Evolutionary conservation across 2,888 invertebrate genomes (phyloP), one percentile per base, ranked within the genome.

Genomic region (Anticlea derivata): DNA sequence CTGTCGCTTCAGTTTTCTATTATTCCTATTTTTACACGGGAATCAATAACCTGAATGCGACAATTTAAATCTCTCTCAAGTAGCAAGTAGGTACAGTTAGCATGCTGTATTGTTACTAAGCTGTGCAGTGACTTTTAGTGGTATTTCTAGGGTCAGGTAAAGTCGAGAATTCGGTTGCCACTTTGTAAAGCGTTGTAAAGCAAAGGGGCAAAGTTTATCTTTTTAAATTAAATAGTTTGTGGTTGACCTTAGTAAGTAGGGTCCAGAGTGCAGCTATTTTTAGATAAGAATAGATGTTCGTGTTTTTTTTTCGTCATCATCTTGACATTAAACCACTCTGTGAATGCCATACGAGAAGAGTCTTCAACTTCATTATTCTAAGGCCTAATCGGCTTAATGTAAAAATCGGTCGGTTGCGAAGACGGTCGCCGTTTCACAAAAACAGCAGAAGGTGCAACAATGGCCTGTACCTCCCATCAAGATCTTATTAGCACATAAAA

Each of bases 141-240:
- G 34, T 44, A 22, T 29, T 29, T 23, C 35, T 29, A 29, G 45
- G 45, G 45, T 45, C 22, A 45, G 29, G 29, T 34, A 27, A 45
- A 35, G 27, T 20, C 6, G 27, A 22, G 26, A 29, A 44, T 44
- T 44, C 11, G 10, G 20, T 10, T 17, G 35, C 10, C 22, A 37
- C 45, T 37, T 37, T 45, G 29, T 29, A 11, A 29, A 23, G 10
- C 23, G 22, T 44, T 37, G 6, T 13, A 23, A 30, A 10, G 5
- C 29, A 27, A 44, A 45, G 23, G 45, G 27, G n/a, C n/a, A n/a
- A n/a, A n/a, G n/a, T n/a, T 17, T 37, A 12, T 37, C 13, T 27
- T 45, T 45, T 37, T 6, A 45, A 29, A 29, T 37, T 35, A 37
- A 12, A 40, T 40, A 40, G 35, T 29, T 45, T 23, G 23, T 22